Conservation (phyloP, 2,113 vertebrate species). For the Hymenochirus boettgeri region DNA sequence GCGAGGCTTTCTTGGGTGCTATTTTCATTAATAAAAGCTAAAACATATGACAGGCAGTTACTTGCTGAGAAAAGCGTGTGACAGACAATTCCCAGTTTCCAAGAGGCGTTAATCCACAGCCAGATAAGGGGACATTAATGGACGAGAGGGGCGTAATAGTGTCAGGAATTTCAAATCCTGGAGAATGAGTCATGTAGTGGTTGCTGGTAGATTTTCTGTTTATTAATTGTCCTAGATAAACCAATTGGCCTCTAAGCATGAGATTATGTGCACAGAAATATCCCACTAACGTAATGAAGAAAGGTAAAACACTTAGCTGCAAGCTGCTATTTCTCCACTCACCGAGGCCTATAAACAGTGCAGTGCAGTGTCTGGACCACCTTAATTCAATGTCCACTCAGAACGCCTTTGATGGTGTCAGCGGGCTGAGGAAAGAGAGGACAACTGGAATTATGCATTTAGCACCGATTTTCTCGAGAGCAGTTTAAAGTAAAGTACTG, state of each 20-base stretch:
- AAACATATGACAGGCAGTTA: constrained; percentile 22
- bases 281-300: too few relatives aligned
- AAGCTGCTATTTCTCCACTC: background rate
- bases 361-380: constrained; percentile 5
- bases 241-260: too few relatives aligned
- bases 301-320: too few relatives aligned
- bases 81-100: constrained; percentile 10
- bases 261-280: too few relatives aligned
- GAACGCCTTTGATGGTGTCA: constrained; percentile 10
- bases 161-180: too few relatives aligned
- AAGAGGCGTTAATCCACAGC: background rate
- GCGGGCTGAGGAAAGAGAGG: constrained; percentile 22
- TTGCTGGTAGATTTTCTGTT: too few relatives aligned
- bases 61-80: background rate
- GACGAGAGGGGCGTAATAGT: too few relatives aligned
- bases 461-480: constrained; percentile 8
- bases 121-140: constrained; percentile 1
- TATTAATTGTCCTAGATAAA: too few relatives aligned
- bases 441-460: constrained; percentile 33
- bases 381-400: constrained; percentile 29
- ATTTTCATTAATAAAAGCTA: constrained; percentile 13
- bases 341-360: constrained; percentile 19
- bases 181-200: too few relatives aligned
- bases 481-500: too few relatives aligned
- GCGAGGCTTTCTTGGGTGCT: background rate